Conservation (phyloP, 2,113 vertebrate species). For the Pelmatolapia mariae region DNA sequence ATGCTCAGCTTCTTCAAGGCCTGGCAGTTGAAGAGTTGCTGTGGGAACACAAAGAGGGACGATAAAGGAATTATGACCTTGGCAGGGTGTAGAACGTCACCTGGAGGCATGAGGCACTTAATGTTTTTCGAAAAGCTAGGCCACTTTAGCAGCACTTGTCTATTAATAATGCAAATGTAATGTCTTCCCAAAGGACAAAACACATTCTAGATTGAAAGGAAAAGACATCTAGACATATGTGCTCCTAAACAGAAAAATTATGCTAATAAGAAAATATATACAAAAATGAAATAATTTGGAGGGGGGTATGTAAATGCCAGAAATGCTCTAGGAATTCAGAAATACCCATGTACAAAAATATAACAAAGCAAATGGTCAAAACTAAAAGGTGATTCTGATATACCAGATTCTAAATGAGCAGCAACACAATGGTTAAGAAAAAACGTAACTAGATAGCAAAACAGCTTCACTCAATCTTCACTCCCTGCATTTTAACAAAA, state of each 20-base stretch:
- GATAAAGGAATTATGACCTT: constrained; percentile 5
- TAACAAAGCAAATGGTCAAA: not conserved
- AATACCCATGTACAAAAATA: not conserved
- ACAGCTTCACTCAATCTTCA: not conserved
- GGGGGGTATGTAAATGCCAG: not conserved
- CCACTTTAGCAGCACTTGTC: not conserved
- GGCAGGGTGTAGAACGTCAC: not conserved
- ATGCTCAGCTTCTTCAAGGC: constrained; percentile 95
- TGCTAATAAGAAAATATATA: not conserved
- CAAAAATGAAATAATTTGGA: not conserved
- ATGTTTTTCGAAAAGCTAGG: constrained; percentile 21
- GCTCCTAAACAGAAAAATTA: not conserved
- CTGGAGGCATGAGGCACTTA: constrained; percentile 2
- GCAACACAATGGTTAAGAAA: not conserved
- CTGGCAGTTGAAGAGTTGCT: constrained; percentile 99
- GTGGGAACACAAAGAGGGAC: constrained; percentile 21
- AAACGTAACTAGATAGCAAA: not conserved
- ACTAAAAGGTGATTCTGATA: not conserved
- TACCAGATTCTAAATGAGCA: not conserved
- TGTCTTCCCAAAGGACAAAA: constrained; percentile 13
- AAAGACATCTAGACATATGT: not conserved
- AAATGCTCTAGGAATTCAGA: not conserved
- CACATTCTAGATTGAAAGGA: not conserved
- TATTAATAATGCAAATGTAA: constrained; percentile 42
- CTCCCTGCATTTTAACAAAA: not conserved